Percentiles rank a stretch among this genome's conserved stretches.
Conservation (phyloP, 2,888 invertebrate species). For the Mactromeris polynyma region DNA sequence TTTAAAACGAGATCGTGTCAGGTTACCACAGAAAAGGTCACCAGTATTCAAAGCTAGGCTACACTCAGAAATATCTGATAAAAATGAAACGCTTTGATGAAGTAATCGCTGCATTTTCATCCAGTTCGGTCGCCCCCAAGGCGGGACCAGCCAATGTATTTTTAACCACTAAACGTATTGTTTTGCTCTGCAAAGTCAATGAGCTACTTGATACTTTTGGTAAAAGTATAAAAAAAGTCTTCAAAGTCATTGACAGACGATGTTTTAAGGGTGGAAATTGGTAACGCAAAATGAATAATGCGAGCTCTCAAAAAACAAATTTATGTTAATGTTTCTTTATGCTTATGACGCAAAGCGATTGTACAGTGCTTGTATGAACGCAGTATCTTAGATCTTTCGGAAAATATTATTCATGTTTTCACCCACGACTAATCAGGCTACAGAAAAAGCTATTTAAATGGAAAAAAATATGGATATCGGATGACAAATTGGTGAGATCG, state of each 20-base stretch:
- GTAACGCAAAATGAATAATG: constrained; percentile 6
- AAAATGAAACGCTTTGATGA: constrained; percentile 10
- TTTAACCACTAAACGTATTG: constrained; percentile 17
- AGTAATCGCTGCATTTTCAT: background rate
- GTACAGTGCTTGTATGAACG: background rate
- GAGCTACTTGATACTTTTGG: background rate
- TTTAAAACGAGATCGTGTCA: background rate
- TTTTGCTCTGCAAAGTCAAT: background rate
- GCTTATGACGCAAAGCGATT: constrained; percentile 17
- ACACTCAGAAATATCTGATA: background rate
- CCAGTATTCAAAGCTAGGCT: background rate
- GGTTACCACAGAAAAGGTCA: background rate
- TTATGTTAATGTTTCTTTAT: constrained; percentile 11
- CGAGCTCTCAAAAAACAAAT: background rate
- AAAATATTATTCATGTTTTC: constrained; percentile 9
- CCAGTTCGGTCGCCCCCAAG: background rate
- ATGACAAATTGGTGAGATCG: constrained; percentile 4
- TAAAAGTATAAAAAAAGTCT: background rate
- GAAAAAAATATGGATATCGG: background rate
- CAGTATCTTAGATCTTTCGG: background rate
- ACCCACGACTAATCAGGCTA: background rate
- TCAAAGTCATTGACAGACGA: constrained; percentile 15
- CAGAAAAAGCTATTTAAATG: background rate
- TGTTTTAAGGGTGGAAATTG: background rate
- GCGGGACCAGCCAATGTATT: background rate